Conservation (phyloP, 1,140 invertebrate species). For the Hypsibius dujardini region DNA sequence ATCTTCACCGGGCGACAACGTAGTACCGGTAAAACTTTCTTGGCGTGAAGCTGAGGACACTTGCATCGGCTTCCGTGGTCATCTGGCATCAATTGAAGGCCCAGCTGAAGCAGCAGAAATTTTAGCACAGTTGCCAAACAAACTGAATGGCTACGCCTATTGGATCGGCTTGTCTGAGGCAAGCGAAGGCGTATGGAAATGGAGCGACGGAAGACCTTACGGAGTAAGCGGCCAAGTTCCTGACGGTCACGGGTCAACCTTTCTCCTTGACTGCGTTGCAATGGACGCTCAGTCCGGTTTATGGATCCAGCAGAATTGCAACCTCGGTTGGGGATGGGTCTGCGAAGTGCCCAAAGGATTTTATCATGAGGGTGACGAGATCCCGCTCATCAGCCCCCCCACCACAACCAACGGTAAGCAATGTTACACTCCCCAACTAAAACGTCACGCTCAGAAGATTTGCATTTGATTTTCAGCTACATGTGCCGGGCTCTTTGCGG, state of each 20-base stretch:
- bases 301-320: not conserved
- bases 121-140: not conserved
- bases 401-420: not conserved
- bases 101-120: not conserved
- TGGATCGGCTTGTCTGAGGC: not conserved
- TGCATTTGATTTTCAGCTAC: not conserved
- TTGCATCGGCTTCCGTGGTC: not conserved
- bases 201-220: not conserved
- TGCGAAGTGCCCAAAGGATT: not conserved
- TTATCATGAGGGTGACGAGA: not conserved
- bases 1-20: too few relatives aligned
- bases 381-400: not conserved
- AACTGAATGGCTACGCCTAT: not conserved
- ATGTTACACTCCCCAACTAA: not conserved
- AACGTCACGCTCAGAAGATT: not conserved
- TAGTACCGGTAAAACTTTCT: too few relatives aligned
- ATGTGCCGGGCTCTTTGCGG: not conserved
- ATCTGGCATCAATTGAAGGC: not conserved
- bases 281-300: not conserved
- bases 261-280: not conserved
- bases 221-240: not conserved
- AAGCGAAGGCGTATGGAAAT: not conserved
- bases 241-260: too few relatives aligned
- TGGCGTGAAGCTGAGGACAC: not conserved
- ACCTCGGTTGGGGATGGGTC: not conserved